phyloP scores from a whole-genome alignment of 2,888 invertebrate species.

The Scaptomyza reducta region DNA sequence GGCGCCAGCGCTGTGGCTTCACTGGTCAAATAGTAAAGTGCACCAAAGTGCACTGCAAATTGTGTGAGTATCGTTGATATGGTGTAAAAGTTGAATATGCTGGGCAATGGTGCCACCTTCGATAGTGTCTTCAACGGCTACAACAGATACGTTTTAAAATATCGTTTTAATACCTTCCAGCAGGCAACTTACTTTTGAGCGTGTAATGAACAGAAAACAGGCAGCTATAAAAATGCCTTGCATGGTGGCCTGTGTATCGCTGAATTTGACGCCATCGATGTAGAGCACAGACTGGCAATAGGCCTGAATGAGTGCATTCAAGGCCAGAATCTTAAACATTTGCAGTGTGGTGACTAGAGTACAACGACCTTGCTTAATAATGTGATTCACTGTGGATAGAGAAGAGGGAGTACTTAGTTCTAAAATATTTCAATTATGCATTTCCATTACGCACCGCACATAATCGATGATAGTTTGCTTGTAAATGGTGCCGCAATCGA shows the following conservation, averaged over 20 bases:
- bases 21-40: constrained; percentile 94
- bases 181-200: constrained; percentile 92
- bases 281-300: constrained; percentile 99
- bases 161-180: not conserved
- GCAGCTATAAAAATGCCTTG: constrained; percentile 98
- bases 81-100: constrained; percentile 99
- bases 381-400: constrained; percentile 93
- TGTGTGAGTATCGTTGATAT: constrained; percentile 97
- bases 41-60: constrained; percentile 96
- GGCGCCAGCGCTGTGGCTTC: constrained; percentile 91
- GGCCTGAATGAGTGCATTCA: constrained; percentile 98
- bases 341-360: constrained; percentile 99
- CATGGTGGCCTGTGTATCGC: constrained; percentile 98
- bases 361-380: constrained; percentile 99
- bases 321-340: constrained; percentile 99
- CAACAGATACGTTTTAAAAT: constrained; percentile 64
- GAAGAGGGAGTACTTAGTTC: constrained; percentile 61
- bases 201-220: constrained; percentile 98
- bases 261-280: constrained; percentile 98
- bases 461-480: constrained; percentile 97
- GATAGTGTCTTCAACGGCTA: constrained; percentile 96
- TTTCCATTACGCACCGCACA: constrained; percentile 88
- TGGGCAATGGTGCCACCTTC: constrained; percentile 96
- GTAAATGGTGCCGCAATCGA: constrained; percentile 99
- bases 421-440: not conserved